Evolutionary conservation across 2,113 vertebrate genomes (phyloP), one percentile per base, ranked within the genome.

Genomic region (Muntiacus muntjak): DNA sequence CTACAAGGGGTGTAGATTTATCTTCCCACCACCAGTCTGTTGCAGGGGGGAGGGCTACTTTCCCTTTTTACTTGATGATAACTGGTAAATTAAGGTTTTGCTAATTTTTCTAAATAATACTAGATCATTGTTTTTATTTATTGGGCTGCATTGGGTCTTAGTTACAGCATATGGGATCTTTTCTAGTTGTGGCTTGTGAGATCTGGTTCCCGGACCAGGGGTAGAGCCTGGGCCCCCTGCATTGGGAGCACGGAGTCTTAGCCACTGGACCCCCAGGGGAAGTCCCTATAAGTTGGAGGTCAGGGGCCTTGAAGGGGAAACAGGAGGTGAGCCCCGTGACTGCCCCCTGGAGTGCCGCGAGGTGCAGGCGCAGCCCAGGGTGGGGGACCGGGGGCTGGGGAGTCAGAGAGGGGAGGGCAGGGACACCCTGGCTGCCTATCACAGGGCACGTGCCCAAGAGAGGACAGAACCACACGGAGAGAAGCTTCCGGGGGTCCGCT

Each of bases 361-460:
- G 64, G 28, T 21, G 45, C 0, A 87, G 21, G 40, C 40, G 30
- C 7, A 13, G 55, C 14, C 11, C 9, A 1, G 4, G 43, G 5
- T 8, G 4, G 11, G 30, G 9, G 12, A 10, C 30, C 47, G n/a
- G 3, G 14, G 83, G 25, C 5, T 6, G 6, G 52, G 28, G 45
- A 62, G 71, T 71, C 91, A 79, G 21, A 52, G 47, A 8, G 0
- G 9, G 11, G 28, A 15, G 0, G 54, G 14, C 21, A 23, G 13
- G 14, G 14, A 45, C 28, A 3, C 19, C 3, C 30, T 13, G 40
- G 52, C 11, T 16, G 17, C 2, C 0, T 47, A 0, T 58, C 58
- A 25, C 11, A 30, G 50, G 7, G 7, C 4, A 4, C 1, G 4
- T 1, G 0, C 0, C 1, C 0, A 2, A 8, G 17, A 58, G 11